Evolutionary conservation across 2,888 invertebrate species (phyloP), one percentile per base, ranked within the genome.

Genomic region (Drosophila engyochracea): DNA sequence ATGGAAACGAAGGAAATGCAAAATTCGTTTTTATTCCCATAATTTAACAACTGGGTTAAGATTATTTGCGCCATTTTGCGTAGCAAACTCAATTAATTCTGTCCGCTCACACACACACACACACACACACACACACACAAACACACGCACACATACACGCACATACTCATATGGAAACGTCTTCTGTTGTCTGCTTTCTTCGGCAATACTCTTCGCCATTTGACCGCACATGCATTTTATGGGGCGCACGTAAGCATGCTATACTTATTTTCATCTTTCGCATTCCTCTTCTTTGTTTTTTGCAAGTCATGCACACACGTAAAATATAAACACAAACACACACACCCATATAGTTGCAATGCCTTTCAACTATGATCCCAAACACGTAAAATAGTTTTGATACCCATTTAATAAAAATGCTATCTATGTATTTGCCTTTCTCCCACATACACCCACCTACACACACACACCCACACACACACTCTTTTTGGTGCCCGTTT

Each of bases 301-400:
- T 52, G 64, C 62, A 51, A 69, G 80, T 75, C 83, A 80, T 67
- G 76, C 70, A 67, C 51, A 74, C 74, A 58, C 33, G 47, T 54
- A 58, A 41, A 67, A n/a, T 6, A 33, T 22, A 39, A 3, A 47
- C 51, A 52, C 37, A 44, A n/a, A 57, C n/a, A 49, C 30, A 51
- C 9, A 49, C 28, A 49, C 25, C 39, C 37, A 51, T 35, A 37
- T 25, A 52, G 60, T 37, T 74, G 69, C 69, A 73, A 39, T 59
- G 54, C 41, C 39, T 31, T 62, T 78, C 58, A 72, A 78, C 70
- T 57, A 22, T 60, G 59, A 58, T 83, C 70, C 73, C 79, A 71
- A 70, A 79, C 88, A 84, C 85, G 90, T 90, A 90, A 84, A 84
- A 84, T 87, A 84, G 85, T 90, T 85, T 78, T 90, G 87, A 86